These are phyloP conservation scores for Rallus limicola DNA, from an alignment of 2,113 vertebrate species.

Conservation along the genomic window DNA sequence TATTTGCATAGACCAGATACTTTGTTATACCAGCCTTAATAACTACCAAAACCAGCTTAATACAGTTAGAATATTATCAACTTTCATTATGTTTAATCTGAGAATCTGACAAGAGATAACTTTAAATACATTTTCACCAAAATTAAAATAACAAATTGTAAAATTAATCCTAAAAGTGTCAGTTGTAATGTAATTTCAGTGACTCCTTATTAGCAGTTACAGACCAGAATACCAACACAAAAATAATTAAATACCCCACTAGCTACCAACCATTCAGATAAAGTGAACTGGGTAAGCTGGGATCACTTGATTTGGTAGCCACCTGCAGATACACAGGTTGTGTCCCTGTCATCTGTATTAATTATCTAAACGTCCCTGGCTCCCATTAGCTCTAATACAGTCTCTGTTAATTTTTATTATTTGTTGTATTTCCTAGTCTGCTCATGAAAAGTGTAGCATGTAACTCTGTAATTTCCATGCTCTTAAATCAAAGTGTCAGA, in stretches of 20 bases:
- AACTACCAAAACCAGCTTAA: conserved; percentile 65
- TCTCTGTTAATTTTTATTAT: not conserved
- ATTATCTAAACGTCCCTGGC: not conserved
- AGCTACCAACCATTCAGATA: not conserved
- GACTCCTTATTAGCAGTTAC: conserved; percentile 38
- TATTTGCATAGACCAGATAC: conserved; percentile 51
- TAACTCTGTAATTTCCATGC: not conserved
- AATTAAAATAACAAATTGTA: conserved; percentile 75
- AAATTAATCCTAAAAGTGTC: conserved; percentile 71
- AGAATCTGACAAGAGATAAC: conserved; percentile 66
- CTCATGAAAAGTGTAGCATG: not conserved
- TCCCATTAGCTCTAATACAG: not conserved
- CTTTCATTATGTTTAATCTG: conserved; percentile 75
- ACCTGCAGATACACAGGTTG: not conserved
- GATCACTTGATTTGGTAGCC: not conserved
- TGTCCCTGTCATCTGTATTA: not conserved
- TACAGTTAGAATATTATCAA: conserved; percentile 71
- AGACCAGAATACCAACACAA: not conserved
- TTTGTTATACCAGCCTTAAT: conserved; percentile 44
- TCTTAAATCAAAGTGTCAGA: not conserved
- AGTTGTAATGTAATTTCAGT: conserved; percentile 66
- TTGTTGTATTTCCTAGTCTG: not conserved
- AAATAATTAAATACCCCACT: not conserved
- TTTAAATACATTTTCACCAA: conserved; percentile 71
- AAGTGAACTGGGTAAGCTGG: not conserved